These are phyloP conservation scores for Gymnothorax reevesii DNA, from an alignment of 2,797 vertebrate species.

Conservation along the genomic window DNA sequence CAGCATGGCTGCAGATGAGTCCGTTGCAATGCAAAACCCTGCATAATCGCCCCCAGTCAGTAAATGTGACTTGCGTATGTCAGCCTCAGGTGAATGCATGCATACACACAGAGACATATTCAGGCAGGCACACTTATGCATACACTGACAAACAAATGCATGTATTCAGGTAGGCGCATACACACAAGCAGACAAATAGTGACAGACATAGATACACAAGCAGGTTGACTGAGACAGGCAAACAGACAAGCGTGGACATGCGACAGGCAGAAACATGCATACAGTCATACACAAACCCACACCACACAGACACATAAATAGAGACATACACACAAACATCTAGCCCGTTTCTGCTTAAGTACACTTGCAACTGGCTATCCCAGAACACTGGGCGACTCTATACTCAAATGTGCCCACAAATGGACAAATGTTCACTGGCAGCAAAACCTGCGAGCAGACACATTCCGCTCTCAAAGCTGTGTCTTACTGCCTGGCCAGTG, in stretches of 20 bases:
- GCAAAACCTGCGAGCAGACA: background rate
- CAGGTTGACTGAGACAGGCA: too few relatives aligned
- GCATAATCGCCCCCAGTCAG: slow-evolving; percentile 27
- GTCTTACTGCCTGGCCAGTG: background rate
- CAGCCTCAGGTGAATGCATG: slow-evolving; percentile 10
- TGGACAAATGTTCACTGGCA: background rate
- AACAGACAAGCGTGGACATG: too few relatives aligned
- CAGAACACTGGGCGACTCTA: background rate
- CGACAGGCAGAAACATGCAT: background rate
- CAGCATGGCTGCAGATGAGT: background rate
- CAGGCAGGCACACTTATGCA: too few relatives aligned
- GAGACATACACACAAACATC: background rate
- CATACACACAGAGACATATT: background rate
- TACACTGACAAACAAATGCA: too few relatives aligned
- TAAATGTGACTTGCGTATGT: slow-evolving; percentile 58
- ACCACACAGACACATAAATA: background rate
- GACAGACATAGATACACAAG: too few relatives aligned
- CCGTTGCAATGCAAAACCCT: slow-evolving; percentile 56
- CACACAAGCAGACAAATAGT: too few relatives aligned
- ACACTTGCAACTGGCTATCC: background rate
- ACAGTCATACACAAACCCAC: background rate
- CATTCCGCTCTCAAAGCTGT: background rate
- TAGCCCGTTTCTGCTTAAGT: background rate
- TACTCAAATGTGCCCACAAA: background rate
- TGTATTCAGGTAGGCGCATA: too few relatives aligned